Evolutionary conservation across 2,797 vertebrate genomes (phyloP), one percentile per base, ranked within the genome.

Genomic region (Notolabrus celidotus): DNA sequence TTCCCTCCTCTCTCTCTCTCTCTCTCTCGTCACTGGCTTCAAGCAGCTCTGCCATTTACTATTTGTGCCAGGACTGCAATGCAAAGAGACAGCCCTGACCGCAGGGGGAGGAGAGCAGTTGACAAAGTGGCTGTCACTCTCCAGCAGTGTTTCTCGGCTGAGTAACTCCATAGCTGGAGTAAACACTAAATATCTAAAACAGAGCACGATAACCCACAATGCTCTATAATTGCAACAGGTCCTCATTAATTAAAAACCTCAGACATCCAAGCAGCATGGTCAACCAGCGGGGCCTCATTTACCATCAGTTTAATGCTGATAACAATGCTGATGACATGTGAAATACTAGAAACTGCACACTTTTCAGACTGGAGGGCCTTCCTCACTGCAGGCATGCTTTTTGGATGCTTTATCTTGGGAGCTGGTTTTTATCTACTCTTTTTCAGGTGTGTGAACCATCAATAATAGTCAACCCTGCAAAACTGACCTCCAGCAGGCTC

Each of bases 81-180:
- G 75, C 80, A 84, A 83, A 86, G 82, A 83, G 74, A 86, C 77
- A 86, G 74, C 64, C 80, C 57, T 72, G 82, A 84, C 72, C 67
- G 42, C 71, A 17, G 54, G 53, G 80, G 84, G 77, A 57, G 76
- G 78, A 59, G 64, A 77, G 36, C 59, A 11, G 46, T 68, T 79
- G 81, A 85, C 88, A 80, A 88, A 89, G 86, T 80, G 77, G 45
- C 80, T 86, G 88, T 89, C 85, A 74, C 77, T 92, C 76, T 82
- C 68, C 71, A 41, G 31, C 25, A 67, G 62, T 68, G 81, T 53
- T 81, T 69, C 74, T 69, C 31, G 46, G 61, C 70, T 64, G 70
- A 82, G 61, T 82, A 76, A 84, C 67, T 86, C 71, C 75, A 66
- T 16, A 57, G 77, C 68, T 58, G 47, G 46, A 83, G 77, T 68